A percentile compares a stretch with the other conserved stretches of the same genome.
These are phyloP conservation scores for Craniophora ligustri DNA, from an alignment of 2,888 invertebrate species.

Conservation along the genomic window DNA sequence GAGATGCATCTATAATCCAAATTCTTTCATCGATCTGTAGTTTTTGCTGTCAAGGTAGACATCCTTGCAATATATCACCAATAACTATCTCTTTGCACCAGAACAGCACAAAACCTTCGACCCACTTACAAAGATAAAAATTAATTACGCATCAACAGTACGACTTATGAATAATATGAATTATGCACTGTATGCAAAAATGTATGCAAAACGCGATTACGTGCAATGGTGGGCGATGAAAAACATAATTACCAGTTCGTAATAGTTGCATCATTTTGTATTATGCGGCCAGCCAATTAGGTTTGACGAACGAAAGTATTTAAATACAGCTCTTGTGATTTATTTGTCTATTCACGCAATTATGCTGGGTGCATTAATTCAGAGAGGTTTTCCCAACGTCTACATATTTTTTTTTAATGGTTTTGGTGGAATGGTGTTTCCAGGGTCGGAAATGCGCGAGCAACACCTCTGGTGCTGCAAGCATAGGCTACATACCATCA, in stretches of 20 bases:
- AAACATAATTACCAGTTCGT: constrained; percentile 45
- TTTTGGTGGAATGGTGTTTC: too few species aligned
- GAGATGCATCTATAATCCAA: too few species aligned
- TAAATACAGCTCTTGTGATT: constrained; percentile 14
- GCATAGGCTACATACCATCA: too few species aligned
- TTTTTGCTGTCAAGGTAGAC: too few species aligned
- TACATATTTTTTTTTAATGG: too few species aligned
- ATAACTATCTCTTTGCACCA: not conserved
- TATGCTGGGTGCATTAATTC: not conserved
- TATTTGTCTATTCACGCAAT: constrained; percentile 11
- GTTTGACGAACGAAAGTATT: constrained; percentile 52
- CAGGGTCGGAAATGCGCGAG: too few species aligned
- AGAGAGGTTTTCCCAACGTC: not conserved
- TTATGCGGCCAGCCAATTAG: constrained; percentile 44
- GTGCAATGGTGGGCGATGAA: constrained; percentile 48
- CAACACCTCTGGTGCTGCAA: too few species aligned
- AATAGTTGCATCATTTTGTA: constrained; percentile 39
- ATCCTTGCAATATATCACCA: not conserved
- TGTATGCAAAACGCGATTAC: constrained; percentile 50
- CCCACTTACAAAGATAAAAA: constrained; percentile 38
- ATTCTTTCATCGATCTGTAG: too few species aligned
- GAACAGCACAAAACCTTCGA: constrained; percentile 6
- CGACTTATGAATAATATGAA: constrained; percentile 43
- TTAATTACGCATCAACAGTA: constrained; percentile 23
- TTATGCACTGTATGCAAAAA: constrained; percentile 49